A percentile compares a stretch with the other conserved stretches of the same genome.
Conservation (phyloP, 2,888 invertebrate genomes). For the Formica aserva region DNA sequence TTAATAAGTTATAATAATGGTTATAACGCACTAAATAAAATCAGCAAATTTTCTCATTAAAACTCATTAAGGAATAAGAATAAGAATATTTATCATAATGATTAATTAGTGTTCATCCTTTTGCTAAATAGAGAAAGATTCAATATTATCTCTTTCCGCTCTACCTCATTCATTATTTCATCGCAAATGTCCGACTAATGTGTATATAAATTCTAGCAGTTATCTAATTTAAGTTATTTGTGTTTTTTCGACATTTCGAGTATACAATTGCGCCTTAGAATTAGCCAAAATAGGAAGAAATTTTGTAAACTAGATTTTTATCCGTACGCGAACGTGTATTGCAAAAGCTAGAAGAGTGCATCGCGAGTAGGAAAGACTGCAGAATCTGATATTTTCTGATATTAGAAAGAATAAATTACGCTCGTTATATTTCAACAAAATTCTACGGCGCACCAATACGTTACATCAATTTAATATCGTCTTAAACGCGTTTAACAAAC, state of each 20-base stretch:
- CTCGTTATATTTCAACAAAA: slow-evolving; percentile 59
- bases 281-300: slow-evolving; percentile 64
- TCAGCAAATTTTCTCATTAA: slow-evolving; percentile 47
- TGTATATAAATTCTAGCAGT: neutral
- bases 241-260: slow-evolving; percentile 44
- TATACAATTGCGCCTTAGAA: slow-evolving; percentile 51
- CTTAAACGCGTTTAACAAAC: neutral
- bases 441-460: slow-evolving; percentile 49
- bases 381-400: slow-evolving; percentile 63
- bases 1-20: slow-evolving; percentile 51
- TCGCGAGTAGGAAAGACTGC: slow-evolving; percentile 58
- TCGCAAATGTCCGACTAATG: neutral
- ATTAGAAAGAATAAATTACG: slow-evolving; percentile 58
- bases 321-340: slow-evolving; percentile 27
- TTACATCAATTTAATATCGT: neutral
- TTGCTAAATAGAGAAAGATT: slow-evolving; percentile 15
- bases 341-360: slow-evolving; percentile 58
- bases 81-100: slow-evolving; percentile 37
- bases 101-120: slow-evolving; percentile 31
- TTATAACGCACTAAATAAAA: slow-evolving; percentile 46
- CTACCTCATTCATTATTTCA: neutral
- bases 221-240: neutral
- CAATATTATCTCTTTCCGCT: neutral
- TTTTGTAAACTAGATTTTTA: slow-evolving; percentile 60
- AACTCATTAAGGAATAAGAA: slow-evolving; percentile 42